phyloP scores from a whole-genome alignment of 2,797 vertebrate species.

The Adelosebastes latens region DNA sequence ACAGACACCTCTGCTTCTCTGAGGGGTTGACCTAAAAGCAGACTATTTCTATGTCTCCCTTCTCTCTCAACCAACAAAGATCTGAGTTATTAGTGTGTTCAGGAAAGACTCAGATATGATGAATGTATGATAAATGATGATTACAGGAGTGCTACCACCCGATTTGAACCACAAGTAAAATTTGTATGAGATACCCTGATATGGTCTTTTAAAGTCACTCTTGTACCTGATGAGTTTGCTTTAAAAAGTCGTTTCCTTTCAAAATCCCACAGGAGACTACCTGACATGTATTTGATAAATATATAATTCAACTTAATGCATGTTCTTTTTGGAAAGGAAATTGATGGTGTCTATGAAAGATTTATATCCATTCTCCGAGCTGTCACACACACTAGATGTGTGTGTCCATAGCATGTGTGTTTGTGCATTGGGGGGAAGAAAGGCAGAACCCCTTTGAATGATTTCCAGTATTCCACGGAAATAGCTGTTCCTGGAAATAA shows the following conservation, averaged over 20 bases:
- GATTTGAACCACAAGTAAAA: constrained; percentile 4
- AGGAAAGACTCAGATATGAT: constrained; percentile 11
- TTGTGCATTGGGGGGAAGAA: background rate
- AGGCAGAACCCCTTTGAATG: constrained; percentile 7
- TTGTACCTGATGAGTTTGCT: background rate
- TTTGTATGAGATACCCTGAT: background rate
- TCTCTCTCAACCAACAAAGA: constrained; percentile 32
- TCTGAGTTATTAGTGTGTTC: constrained; percentile 29
- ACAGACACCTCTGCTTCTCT: constrained; percentile 66
- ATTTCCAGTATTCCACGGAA: constrained; percentile 25
- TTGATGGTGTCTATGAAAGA: constrained; percentile 35
- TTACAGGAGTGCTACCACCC: background rate
- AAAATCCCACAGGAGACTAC: background rate
- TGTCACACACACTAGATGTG: background rate
- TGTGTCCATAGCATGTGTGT: background rate
- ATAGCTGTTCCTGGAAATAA: constrained; percentile 33
- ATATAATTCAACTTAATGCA: constrained; percentile 12
- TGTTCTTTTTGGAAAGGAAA: constrained; percentile 9
- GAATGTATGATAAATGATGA: constrained; percentile 6
- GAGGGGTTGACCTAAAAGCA: constrained; percentile 68
- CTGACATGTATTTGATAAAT: constrained; percentile 20
- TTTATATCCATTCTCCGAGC: constrained; percentile 22
- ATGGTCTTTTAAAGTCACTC: background rate
- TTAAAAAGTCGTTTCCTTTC: constrained; percentile 13
- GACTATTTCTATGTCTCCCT: constrained; percentile 60